Percentiles rank a stretch among this genome's conserved stretches.
These are phyloP conservation scores for Sebastes hubbsi DNA, from an alignment of 2,797 vertebrate genomes.

Conservation along the genomic window DNA sequence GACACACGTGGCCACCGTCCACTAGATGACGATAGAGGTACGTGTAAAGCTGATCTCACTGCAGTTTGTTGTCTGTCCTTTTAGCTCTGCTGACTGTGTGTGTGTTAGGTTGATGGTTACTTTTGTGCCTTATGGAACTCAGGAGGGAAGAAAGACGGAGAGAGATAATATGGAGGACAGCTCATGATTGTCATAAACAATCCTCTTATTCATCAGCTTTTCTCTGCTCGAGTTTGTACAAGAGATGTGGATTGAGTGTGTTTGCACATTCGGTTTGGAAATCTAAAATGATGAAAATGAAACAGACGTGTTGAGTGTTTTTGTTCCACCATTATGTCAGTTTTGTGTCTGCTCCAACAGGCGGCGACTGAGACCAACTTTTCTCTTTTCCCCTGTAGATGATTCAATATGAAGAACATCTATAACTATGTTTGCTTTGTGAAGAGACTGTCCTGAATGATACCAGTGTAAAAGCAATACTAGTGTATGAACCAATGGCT, in stretches of 20 bases:
- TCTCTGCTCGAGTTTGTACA: constrained; percentile 48
- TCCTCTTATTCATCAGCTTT: constrained; percentile 40
- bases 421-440: not conserved
- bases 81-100: constrained; percentile 4
- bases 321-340: not conserved
- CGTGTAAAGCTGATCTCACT: constrained; percentile 37
- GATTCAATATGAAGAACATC: not conserved
- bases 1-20: constrained; percentile 54
- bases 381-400: not conserved
- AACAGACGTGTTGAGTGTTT: constrained; percentile 44
- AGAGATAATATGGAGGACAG: constrained; percentile 47
- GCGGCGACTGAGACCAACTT: constrained; percentile 12
- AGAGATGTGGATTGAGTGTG: constrained; percentile 44
- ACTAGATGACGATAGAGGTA: constrained; percentile 78
- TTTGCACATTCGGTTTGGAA: constrained; percentile 61
- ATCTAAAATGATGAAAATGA: constrained; percentile 55
- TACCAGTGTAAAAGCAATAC: not conserved
- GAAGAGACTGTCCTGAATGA: not conserved
- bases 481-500: not conserved
- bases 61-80: constrained; percentile 36
- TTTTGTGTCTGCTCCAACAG: constrained; percentile 25
- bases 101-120: constrained; percentile 36
- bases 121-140: constrained; percentile 83
- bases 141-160: constrained; percentile 46
- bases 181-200: constrained; percentile 66